These are phyloP conservation scores for Adela reaumurella DNA, from an alignment of 2,888 invertebrate genomes.

Conservation along the genomic window DNA sequence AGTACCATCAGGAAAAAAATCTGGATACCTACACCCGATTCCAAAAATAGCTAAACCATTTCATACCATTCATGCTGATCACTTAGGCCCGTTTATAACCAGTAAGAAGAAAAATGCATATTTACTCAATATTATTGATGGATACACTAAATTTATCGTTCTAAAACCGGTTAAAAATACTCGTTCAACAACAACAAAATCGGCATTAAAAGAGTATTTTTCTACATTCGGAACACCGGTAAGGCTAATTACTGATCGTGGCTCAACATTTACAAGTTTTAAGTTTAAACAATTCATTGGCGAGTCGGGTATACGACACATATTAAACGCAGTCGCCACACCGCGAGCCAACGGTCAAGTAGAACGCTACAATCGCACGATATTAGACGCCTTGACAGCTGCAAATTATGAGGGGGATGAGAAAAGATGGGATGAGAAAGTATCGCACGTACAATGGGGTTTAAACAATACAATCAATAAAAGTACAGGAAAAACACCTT, in stretches of 20 bases:
- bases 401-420: not conserved
- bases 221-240: slow-evolving; percentile 8
- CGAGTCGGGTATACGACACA: slow-evolving; percentile 8
- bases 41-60: slow-evolving; percentile 11
- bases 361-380: slow-evolving; percentile 19
- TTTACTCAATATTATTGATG: slow-evolving; percentile 8
- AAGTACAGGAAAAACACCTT: not conserved
- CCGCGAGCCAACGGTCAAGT: slow-evolving; percentile 17
- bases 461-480: slow-evolving; percentile 2
- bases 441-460: not conserved
- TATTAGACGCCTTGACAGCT: slow-evolving; percentile 16
- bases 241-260: slow-evolving; percentile 9
- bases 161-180: slow-evolving; percentile 8
- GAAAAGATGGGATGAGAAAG: not conserved
- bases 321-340: slow-evolving; percentile 11
- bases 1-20: slow-evolving; percentile 4
- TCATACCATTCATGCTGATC: slow-evolving; percentile 11
- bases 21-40: slow-evolving; percentile 10
- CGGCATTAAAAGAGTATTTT: slow-evolving; percentile 3
- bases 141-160: slow-evolving; percentile 8
- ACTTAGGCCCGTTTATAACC: slow-evolving; percentile 11
- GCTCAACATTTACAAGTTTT: slow-evolving; percentile 9
- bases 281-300: slow-evolving; percentile 2
- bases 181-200: slow-evolving; percentile 3
- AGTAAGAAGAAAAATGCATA: slow-evolving; percentile 6